Evolutionary conservation across 1,140 invertebrate genomes (phyloP).

Genomic region (Drosophila watanabei): DNA sequence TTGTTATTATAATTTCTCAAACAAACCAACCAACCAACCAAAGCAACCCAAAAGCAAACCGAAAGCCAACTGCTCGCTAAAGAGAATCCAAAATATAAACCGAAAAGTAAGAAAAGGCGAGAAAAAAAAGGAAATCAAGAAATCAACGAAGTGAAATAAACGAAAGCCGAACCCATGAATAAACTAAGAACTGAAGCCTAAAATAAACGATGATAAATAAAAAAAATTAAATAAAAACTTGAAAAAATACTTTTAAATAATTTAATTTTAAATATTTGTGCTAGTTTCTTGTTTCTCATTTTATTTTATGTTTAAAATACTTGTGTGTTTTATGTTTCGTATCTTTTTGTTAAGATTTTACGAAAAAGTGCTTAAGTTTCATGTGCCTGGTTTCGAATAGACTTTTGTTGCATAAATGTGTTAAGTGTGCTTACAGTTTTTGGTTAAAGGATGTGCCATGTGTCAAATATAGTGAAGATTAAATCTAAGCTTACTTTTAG

Average conservation of each 20-base stretch:
- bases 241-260: background rate
- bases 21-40: constrained; percentile 70
- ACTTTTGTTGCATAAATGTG: constrained; percentile 31
- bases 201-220: constrained; percentile 25
- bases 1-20: constrained; percentile 86
- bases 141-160: constrained; percentile 47
- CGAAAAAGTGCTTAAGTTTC: background rate
- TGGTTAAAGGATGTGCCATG: background rate
- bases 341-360: background rate
- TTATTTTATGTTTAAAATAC: constrained; percentile 13
- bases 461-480: background rate
- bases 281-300: background rate
- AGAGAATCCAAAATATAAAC: constrained; percentile 56
- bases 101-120: constrained; percentile 46
- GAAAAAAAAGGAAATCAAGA: constrained; percentile 27
- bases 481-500: background rate
- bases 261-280: background rate
- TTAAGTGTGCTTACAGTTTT: constrained; percentile 19
- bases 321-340: constrained; percentile 2
- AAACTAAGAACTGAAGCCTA: constrained; percentile 26
- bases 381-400: constrained; percentile 9
- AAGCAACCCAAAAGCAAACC: constrained; percentile 52
- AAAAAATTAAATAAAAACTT: constrained; percentile 3
- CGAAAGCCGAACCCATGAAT: constrained; percentile 36
- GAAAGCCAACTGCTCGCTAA: constrained; percentile 57